These are phyloP conservation scores for Clarias batrachus DNA, from an alignment of 2,113 vertebrate species.

Conservation along the genomic window DNA sequence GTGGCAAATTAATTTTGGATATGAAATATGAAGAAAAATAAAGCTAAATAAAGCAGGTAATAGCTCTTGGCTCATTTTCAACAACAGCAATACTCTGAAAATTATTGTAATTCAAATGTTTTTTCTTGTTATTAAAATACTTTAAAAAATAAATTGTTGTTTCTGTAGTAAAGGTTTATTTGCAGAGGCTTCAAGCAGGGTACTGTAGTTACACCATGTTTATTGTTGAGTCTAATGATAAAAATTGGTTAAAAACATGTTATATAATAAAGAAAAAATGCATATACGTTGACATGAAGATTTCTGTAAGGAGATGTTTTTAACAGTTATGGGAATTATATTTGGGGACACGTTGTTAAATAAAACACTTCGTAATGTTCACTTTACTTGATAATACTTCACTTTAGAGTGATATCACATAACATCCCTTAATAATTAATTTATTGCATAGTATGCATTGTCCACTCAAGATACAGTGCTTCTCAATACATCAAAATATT, in stretches of 20 bases:
- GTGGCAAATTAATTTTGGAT: neutral
- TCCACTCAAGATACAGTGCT: no score
- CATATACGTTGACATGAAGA: neutral
- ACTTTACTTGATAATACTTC: neutral
- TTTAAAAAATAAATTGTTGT: neutral
- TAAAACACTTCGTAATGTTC: neutral
- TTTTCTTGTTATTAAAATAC: neutral
- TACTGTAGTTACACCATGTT: neutral
- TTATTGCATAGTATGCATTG: neutral
- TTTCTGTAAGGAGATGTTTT: neutral
- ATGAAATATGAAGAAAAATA: constrained; percentile 1
- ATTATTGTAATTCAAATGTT: neutral
- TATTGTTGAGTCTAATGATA: neutral
- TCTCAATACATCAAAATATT: no score
- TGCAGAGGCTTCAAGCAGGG: neutral
- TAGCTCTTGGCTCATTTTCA: neutral
- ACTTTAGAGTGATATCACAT: neutral
- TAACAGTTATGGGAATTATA: neutral
- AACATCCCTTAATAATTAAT: neutral
- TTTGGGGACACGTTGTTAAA: neutral
- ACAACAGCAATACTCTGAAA: neutral
- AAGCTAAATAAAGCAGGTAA: neutral
- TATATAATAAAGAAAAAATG: neutral
- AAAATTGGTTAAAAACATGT: neutral
- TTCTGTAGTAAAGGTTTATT: neutral